A percentile compares a stretch with the other conserved stretches of the same genome.
Conservation (phyloP, 1,140 invertebrate species). For the Macrobrachium nipponense region DNA sequence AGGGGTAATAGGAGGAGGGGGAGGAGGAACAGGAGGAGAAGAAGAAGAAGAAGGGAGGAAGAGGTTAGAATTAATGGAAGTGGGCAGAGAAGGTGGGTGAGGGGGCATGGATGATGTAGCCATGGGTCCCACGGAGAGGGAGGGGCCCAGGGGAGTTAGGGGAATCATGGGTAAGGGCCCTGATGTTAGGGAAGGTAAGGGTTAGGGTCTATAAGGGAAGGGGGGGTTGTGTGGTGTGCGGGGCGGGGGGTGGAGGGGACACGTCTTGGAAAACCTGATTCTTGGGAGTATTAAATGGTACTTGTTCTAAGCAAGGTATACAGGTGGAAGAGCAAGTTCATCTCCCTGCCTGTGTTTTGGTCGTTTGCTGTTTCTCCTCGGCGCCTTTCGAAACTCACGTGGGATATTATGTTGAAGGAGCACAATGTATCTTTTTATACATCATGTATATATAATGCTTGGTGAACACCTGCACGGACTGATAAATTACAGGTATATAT, state of each 20-base stretch:
- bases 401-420: too few relatives aligned
- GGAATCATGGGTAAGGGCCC: neutral
- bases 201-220: neutral
- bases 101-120: neutral
- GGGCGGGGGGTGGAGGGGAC: neutral
- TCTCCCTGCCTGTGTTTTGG: neutral
- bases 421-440: too few relatives aligned
- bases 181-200: neutral
- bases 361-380: neutral
- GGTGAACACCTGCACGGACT: too few relatives aligned
- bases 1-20: neutral
- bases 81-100: neutral
- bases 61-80: neutral
- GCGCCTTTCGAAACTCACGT: too few relatives aligned
- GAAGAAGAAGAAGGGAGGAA: neutral
- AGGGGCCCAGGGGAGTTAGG: neutral
- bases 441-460: too few relatives aligned
- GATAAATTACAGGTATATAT: too few relatives aligned
- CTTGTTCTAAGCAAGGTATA: slow-evolving; percentile 21
- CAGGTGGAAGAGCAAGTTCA: too few relatives aligned
- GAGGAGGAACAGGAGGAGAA: neutral
- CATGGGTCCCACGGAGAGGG: too few relatives aligned
- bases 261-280: slow-evolving; percentile 27
- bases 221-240: too few relatives aligned
- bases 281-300: slow-evolving; percentile 42